Percentiles rank a stretch among this genome's conserved stretches.
Evolutionary conservation across 2,113 vertebrate species (phyloP).

Genomic region (Mobula birostris): DNA sequence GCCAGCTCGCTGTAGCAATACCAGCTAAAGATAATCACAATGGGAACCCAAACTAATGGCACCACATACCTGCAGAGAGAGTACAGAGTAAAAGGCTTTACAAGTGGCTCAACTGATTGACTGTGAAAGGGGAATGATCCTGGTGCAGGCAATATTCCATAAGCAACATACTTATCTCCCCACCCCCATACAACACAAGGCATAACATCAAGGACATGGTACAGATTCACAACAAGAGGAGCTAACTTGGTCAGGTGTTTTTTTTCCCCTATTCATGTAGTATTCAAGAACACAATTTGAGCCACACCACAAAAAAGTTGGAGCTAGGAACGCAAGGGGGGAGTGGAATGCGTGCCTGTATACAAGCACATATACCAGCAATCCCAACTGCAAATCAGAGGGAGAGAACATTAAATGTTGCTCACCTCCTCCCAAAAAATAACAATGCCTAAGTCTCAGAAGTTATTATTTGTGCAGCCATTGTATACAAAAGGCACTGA

Average conservation of each 20-base stretch:
- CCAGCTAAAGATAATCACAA: too few species aligned
- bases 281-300: neutral
- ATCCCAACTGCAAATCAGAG: neutral
- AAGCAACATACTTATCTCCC: neutral
- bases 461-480: neutral
- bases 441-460: neutral
- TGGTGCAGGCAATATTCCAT: neutral
- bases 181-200: neutral
- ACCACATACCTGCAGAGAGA: constrained; percentile 61
- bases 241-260: neutral
- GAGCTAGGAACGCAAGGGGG: neutral
- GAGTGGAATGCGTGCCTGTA: neutral
- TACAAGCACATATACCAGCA: neutral
- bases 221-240: too few species aligned
- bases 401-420: neutral
- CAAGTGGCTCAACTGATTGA: neutral
- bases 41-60: too few species aligned
- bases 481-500: neutral
- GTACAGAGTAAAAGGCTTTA: neutral
- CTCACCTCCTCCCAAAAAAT: neutral
- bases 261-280: neutral
- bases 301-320: neutral
- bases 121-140: neutral
- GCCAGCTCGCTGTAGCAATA: too few species aligned
- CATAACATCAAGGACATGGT: neutral